A percentile compares a stretch with the other conserved stretches of the same genome.
Evolutionary conservation across 1,140 invertebrate species (phyloP).

Genomic region (Caenorhabditis elegans): DNA sequence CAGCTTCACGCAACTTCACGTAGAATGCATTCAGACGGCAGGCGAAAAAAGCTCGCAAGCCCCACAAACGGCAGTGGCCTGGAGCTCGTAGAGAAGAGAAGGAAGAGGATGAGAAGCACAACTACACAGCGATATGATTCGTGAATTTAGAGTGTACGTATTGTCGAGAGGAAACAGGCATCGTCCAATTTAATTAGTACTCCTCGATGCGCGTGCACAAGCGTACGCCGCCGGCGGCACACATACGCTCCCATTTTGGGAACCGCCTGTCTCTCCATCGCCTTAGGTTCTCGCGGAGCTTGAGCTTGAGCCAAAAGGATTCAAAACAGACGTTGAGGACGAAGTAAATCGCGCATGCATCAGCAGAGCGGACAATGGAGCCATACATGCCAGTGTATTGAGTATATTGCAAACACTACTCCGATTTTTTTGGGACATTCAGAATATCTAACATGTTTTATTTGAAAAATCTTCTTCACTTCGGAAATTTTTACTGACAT

Average conservation of each 20-base stretch:
- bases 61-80: background rate
- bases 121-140: slow-evolving; percentile 29
- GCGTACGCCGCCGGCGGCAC: background rate
- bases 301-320: slow-evolving; percentile 11
- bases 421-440: background rate
- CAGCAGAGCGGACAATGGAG: slow-evolving; percentile 26
- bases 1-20: slow-evolving; percentile 9
- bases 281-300: slow-evolving; percentile 23
- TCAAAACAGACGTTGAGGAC: slow-evolving; percentile 11
- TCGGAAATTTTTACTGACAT: no score
- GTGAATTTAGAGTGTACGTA: slow-evolving; percentile 23
- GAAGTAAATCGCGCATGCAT: slow-evolving; percentile 26
- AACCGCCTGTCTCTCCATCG: background rate
- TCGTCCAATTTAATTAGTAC: slow-evolving; percentile 32
- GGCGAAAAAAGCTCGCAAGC: background rate
- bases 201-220: slow-evolving; percentile 26
- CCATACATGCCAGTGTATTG: background rate
- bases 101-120: background rate
- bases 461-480: no score
- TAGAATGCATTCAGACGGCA: slow-evolving; percentile 21
- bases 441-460: no score
- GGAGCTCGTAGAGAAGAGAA: background rate
- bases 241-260: slow-evolving; percentile 2
- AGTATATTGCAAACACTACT: slow-evolving; percentile 8
- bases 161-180: slow-evolving; percentile 30